Evolutionary conservation across 2,888 invertebrate species (phyloP), one percentile per base, ranked within the genome.

Genomic region (Lacanobia oleracea): DNA sequence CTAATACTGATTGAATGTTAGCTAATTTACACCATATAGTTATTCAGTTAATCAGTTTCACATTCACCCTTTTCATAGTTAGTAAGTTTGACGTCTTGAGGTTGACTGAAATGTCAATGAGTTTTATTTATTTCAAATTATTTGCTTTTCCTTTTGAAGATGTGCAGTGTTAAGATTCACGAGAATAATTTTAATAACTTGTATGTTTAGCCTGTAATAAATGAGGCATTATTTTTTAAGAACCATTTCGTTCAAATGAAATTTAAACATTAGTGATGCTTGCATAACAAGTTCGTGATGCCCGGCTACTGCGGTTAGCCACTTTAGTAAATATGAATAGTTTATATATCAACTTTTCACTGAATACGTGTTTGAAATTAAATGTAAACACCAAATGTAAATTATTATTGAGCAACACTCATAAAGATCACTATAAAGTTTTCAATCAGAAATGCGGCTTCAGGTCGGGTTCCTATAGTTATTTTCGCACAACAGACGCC

Each of bases 251-350:
- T 59, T 57, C 48, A 53, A 63, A 68, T 71, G 40, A 50, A 62
- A 37, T 60, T 51, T 66, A 72, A 65, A 70, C 67, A 70, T 64
- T 69, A 40, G 50, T 75, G 75, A 86, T 90, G 90, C 91, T 93
- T 93, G 91, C 91, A 90, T 93, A 93, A 93, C 89, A 91, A 92
- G 91, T 86, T 88, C 73, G 87, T 87, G 82, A 85, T 82, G 77
- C 72, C 81, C 81, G 83, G 82, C 74, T 72, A 67, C 63, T 77
- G 67, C 48, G 69, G 57, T 72, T 81, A 75, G 59, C 51, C 69
- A 62, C 61, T 74, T 50, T 75, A 76, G 68, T 89, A 91, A 93
- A 86, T 88, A 95, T 95, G 95, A 94, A 92, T 93, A 90, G 85
- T 90, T 90, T 90, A 65, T 91, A 89, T 89, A 77, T 91, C 68